Evolutionary conservation across 2,888 invertebrate genomes (phyloP), one percentile per base, ranked within the genome.

Genomic region (Dasypolia templi): DNA sequence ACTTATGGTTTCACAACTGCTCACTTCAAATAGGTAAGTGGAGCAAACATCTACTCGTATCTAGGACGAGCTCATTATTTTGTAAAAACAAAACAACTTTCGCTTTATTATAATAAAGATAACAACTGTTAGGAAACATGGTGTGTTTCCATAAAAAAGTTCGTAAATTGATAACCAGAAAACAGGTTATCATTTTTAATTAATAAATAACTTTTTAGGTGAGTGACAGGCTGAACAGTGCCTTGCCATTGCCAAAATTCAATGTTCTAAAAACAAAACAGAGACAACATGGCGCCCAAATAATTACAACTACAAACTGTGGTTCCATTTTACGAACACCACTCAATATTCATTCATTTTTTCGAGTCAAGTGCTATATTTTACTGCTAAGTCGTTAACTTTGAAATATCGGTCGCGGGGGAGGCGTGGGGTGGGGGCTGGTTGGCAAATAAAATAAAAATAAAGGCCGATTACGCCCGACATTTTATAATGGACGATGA

Each of bases 361-460:
- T 92, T 92, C 91, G 90, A 93, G 91, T 92, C 93, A 91, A 94
- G 93, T 92, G 94, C 93, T 94, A 94, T 95, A 95, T 94, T 95
- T 95, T 95, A 95, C 92, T 91, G 92, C 90, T 86, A 90, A 92
- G 95, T 95, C 96, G 96, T 96, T 96, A 95, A 95, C 94, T 95
- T 95, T 95, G 95, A 95, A 95, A 95, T 95, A 95, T 95, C 95
- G 94, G 93, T 87, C 91, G 91, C 82, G 88, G 85, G 88, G 90
- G 86, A 86, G 87, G 82, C 82, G 75, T 81, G 81, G 81, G 86
- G 77, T 77, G 68, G 74, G 72, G 89, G 92, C 91, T 88, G 91
- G 93, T 91, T 91, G 92, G 93, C 93, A 94, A 95, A 95, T 95
- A 94, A 96, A 96, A 96, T 95, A 95, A 95, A 95, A 95, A 95